phyloP scores from a whole-genome alignment of 92 coral and sea anemone species.

The Phenganax subtilis region DNA sequence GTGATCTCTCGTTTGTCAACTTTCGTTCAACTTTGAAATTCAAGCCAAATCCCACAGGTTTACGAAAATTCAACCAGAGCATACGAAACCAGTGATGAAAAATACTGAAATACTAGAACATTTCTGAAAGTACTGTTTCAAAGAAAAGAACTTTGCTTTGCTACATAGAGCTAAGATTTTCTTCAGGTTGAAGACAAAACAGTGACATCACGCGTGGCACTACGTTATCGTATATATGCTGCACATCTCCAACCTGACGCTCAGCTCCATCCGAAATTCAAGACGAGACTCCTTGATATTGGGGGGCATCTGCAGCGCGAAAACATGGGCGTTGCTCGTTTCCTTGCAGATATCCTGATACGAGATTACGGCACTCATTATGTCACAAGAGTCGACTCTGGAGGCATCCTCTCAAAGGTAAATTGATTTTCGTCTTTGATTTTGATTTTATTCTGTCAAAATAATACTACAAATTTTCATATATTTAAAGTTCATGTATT shows the following conservation, averaged over 20 bases:
- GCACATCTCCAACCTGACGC: slow-evolving; percentile 67
- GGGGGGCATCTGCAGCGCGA: slow-evolving; percentile 80
- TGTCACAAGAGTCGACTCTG: slow-evolving; percentile 78
- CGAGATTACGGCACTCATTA: slow-evolving; percentile 93
- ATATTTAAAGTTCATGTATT: no score
- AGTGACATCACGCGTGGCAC: slow-evolving; percentile 73
- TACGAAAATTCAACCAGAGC: no score
- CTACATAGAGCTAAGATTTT: not conserved
- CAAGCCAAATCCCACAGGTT: no score
- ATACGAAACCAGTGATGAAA: no score
- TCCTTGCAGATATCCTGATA: slow-evolving; percentile 64
- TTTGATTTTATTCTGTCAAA: no score
- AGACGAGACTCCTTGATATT: slow-evolving; percentile 73
- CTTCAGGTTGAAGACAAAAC: slow-evolving; percentile 67
- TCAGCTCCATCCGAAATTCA: slow-evolving; percentile 70
- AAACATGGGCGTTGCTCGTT: slow-evolving; percentile 75
- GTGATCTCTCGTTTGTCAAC: no score
- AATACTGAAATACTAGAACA: no score
- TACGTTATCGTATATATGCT: slow-evolving; percentile 65
- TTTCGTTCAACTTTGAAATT: no score
- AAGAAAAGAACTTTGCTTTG: no score
- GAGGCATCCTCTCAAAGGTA: slow-evolving; percentile 77
- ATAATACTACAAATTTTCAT: no score
- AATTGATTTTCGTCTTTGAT: slow-evolving; percentile 13
- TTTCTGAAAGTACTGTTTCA: no score